Conservation (phyloP, 2,797 vertebrate genomes). For the Pantherophis vulpinus region DNA sequence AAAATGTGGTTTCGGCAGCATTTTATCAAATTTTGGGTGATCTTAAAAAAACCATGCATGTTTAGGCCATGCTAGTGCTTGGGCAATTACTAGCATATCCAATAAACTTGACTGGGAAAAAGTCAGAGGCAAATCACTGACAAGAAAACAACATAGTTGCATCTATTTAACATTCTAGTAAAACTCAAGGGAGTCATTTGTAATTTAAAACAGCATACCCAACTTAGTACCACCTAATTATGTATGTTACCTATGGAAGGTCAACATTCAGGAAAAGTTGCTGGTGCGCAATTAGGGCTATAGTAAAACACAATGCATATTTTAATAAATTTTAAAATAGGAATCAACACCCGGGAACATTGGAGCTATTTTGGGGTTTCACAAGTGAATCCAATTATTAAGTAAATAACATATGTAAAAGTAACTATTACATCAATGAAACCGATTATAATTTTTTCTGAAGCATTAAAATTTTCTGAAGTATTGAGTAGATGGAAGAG, state of each 20-base stretch:
- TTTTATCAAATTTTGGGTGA: neutral
- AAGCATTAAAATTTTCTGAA: neutral
- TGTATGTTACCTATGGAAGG: neutral
- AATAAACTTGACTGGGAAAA: neutral
- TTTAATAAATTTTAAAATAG: neutral
- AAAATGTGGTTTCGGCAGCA: neutral
- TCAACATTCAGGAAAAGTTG: neutral
- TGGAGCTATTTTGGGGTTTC: neutral
- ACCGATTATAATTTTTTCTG: neutral
- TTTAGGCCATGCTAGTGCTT: neutral
- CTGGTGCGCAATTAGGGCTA: neutral
- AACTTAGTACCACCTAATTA: neutral
- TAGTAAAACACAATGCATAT: neutral
- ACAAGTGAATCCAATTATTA: neutral
- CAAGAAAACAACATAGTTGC: neutral
- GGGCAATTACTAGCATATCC: neutral
- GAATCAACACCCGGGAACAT: neutral
- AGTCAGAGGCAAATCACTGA: neutral
- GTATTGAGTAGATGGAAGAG: neutral
- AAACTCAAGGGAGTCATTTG: neutral
- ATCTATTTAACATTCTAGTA: neutral
- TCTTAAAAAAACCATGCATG: neutral
- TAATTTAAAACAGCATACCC: neutral
- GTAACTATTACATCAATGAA: neutral
- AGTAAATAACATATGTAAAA: neutral